phyloP scores from a whole-genome alignment of 2,797 vertebrate genomes.

The Melopsittacus undulatus region DNA sequence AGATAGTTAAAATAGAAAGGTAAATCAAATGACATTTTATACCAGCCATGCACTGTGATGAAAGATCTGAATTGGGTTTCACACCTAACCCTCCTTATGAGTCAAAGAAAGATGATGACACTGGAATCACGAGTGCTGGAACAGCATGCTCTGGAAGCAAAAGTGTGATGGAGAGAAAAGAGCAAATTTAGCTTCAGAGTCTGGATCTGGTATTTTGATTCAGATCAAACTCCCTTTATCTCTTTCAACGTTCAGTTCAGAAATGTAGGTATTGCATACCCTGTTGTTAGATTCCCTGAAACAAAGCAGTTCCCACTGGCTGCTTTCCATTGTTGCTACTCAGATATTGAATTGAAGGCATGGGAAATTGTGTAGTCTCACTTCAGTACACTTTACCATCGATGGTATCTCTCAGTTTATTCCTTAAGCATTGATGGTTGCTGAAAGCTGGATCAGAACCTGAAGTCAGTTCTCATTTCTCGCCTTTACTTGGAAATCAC shows the following conservation, averaged over 20 bases:
- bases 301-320: not conserved
- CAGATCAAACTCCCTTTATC: not conserved
- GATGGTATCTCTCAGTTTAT: not conserved
- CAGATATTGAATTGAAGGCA: not conserved
- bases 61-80: not conserved
- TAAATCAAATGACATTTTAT: not conserved
- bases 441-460: not conserved
- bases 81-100: not conserved
- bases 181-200: not conserved
- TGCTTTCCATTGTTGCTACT: not conserved
- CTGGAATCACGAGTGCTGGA: not conserved
- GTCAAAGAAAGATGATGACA: not conserved
- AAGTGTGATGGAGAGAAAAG: not conserved
- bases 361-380: not conserved
- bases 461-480: not conserved
- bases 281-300: not conserved
- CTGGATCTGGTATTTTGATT: not conserved
- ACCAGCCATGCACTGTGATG: not conserved
- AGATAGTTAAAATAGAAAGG: not conserved
- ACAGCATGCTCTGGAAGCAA: not conserved
- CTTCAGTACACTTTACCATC: not conserved
- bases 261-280: not conserved
- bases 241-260: not conserved
- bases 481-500: not conserved
- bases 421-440: not conserved